Base-by-base conservation (phyloP, 2,888 invertebrate species). In the Serripes groenlandicus region DNA sequence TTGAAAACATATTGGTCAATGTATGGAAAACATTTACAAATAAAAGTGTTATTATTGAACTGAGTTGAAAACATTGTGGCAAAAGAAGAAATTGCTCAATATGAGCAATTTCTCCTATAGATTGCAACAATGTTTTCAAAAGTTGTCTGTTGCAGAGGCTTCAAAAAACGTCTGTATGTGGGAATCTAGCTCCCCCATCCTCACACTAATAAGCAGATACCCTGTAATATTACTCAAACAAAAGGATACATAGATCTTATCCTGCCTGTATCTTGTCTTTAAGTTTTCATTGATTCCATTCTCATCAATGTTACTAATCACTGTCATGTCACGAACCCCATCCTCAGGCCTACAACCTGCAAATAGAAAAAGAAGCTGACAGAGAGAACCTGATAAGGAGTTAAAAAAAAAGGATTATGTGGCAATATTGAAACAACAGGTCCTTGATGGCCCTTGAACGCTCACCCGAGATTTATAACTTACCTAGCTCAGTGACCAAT, bases 201-300 rank as follows among this genome's bases (percentile, higher is more conserved):
- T n/a, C n/a, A n/a, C n/a, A n/a, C n/a, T n/a, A n/a, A n/a, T n/a
- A n/a, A n/a, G n/a, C n/a, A n/a, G n/a, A n/a, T n/a, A n/a, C n/a
- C n/a, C n/a, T n/a, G n/a, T n/a, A n/a, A n/a, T n/a, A n/a, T n/a
- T n/a, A n/a, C n/a, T n/a, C 11, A 26, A 3, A 23, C 56, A 18
- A 90, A 93, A 92, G 93, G 93, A 93, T 93, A 93, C 93, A 84
- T 92, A 92, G 37, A 92, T 92, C 54, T 87, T 73, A 83, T 92
- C 90, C 58, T 85, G 84, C 30, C 84, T 87, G 81, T 93, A 93
- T 81, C 93, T 80, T 18, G 90, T 89, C 78, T 89, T 85, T 23
- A 93, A 86, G 74, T 93, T 93, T 56, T 88, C 90, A 79, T 91
- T 92, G 54, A 93, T 92, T 56, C 92, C 93, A 62, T 88, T 89